Evolutionary conservation across 2,113 vertebrate genomes (phyloP).

Genomic region (Serilophus lunatus): DNA sequence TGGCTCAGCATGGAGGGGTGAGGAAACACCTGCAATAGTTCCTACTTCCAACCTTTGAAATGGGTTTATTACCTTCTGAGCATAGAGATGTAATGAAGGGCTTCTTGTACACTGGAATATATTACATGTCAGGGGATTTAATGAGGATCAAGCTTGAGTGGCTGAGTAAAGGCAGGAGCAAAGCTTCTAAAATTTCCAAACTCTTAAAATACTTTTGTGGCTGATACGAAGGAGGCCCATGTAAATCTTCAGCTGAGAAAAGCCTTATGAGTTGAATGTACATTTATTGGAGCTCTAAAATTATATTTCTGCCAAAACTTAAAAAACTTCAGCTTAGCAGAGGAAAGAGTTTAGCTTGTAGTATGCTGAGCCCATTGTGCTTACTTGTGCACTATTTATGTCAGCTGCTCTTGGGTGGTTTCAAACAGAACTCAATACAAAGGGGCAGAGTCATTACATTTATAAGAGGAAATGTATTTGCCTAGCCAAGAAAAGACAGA

Average conservation of each 20-base stretch:
- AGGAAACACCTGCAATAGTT: conserved; percentile 47
- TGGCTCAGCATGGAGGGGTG: background rate
- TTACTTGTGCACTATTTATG: conserved; percentile 12
- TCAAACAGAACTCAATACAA: background rate
- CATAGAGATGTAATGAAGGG: conserved; percentile 48
- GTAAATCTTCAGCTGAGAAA: conserved; percentile 64
- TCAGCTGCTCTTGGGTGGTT: conserved; percentile 34
- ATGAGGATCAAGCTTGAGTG: conserved; percentile 63
- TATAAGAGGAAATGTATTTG: conserved; percentile 13
- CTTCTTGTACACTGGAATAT: conserved; percentile 54
- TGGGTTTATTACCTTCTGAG: conserved; percentile 49
- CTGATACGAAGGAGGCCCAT: conserved; percentile 48
- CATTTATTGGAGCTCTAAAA: conserved; percentile 51
- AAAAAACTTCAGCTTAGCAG: conserved; percentile 3
- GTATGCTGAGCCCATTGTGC: conserved; percentile 27
- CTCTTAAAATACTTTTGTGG: conserved; percentile 66
- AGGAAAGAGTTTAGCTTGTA: conserved; percentile 23
- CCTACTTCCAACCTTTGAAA: conserved; percentile 59
- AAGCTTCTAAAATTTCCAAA: conserved; percentile 67
- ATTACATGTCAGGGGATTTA: conserved; percentile 66
- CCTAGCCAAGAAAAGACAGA: background rate
- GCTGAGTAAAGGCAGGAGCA: conserved; percentile 55
- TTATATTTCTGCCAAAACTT: conserved; percentile 46
- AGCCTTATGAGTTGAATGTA: conserved; percentile 34
- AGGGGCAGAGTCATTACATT: background rate